Base-by-base conservation (phyloP, 2,888 invertebrate genomes). In the Bhutanitis thaidina region DNA sequence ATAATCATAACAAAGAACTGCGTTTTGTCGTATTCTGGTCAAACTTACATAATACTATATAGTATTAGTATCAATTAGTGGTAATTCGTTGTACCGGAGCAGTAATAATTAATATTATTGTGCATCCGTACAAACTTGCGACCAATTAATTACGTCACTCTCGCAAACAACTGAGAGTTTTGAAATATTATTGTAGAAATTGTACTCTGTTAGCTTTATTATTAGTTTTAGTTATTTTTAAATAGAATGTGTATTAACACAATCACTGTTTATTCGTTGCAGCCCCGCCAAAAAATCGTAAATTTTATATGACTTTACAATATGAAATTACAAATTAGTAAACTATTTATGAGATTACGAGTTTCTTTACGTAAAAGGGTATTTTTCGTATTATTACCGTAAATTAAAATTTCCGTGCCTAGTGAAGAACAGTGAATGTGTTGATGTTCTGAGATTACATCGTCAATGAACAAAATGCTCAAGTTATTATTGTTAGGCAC, bases 11-110 rank as follows among this genome's bases (percentile, higher is more conserved):
- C 54, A 60, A 62, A 65, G 74, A 71, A 77, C 77, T 77, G 76
- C 78, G 77, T 77, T 76, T 74, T 77, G 78, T 81, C 81, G 77
- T 80, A 87, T 89, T 89, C 89, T 89, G 89, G 89, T 89, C 89
- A 89, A 87, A 79, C 78, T 85, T 83, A 83, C 80, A 77, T 87
- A 82, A 84, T 86, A 80, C 77, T 69, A 59, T 65, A 63, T 72
- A 72, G 69, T 75, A 79, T 75, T 85, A 82, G 78, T 75, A 77
- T 76, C 73, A 77, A 75, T 74, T 76, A 72, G 82, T 77, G 80
- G 80, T 74, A 59, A 49, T 41, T 50, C 13, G 46, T 20, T 43
- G 41, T 67, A 62, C 63, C 58, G 61, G 59, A 69, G 65, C 66
- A 65, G 64, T 67, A 62, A 67, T 69, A 65, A 66, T 69, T 64